Conservation (phyloP, 2,797 vertebrate species). For the Antrozous pallidus region DNA sequence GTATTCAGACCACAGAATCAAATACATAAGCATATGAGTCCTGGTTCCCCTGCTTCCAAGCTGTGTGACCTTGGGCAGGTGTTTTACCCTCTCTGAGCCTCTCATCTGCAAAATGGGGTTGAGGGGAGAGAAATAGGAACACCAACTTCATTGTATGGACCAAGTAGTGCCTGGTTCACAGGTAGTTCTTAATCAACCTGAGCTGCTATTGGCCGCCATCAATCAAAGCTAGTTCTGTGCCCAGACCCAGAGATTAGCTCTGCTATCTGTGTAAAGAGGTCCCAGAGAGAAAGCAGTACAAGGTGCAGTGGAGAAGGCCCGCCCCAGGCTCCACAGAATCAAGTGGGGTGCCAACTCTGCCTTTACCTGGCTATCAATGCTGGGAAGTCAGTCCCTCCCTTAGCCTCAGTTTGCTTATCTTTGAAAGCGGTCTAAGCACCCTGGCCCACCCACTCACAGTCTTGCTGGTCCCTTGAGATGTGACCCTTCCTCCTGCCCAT, state of each 20-base stretch:
- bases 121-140: neutral
- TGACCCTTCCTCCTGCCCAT: neutral
- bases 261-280: neutral
- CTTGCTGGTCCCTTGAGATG: neutral
- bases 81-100: neutral
- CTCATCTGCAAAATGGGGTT: neutral
- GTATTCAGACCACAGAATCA: neutral
- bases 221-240: neutral
- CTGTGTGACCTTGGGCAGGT: neutral
- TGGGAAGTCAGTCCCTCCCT: neutral
- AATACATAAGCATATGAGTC: accelerated
- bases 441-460: accelerated
- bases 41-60: neutral
- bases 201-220: neutral
- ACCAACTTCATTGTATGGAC: neutral
- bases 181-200: neutral
- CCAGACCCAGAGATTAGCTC: neutral
- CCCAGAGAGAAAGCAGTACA: neutral
- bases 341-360: neutral
- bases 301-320: neutral
- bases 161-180: neutral
- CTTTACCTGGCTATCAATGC: too few species aligned
- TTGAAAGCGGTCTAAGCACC: neutral
- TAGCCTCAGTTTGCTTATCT: neutral
- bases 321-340: neutral